A percentile compares a stretch with the other conserved stretches of the same genome.
Evolutionary conservation across 2,888 invertebrate genomes (phyloP).

Genomic region (Herminia tarsipennalis): DNA sequence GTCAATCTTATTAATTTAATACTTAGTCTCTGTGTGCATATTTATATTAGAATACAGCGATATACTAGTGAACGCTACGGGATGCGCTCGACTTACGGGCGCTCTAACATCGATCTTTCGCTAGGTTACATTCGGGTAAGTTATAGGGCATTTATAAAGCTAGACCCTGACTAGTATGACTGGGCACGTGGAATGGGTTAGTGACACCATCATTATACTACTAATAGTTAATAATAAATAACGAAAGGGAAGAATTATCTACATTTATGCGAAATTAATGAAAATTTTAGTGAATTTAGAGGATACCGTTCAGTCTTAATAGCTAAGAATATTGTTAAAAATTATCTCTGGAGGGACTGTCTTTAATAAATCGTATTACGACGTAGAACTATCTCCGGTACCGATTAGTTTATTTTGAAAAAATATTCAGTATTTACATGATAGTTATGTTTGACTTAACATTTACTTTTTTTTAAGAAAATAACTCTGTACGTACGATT

Average conservation of each 20-base stretch:
- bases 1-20: constrained; percentile 64
- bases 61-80: constrained; percentile 51
- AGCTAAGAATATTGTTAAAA: constrained; percentile 78
- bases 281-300: constrained; percentile 57
- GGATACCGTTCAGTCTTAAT: constrained; percentile 80
- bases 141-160: constrained; percentile 61
- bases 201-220: constrained; percentile 59
- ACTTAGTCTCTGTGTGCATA: constrained; percentile 62
- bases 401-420: constrained; percentile 63
- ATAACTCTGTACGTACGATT: constrained; percentile 57
- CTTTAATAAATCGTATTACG: constrained; percentile 69
- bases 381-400: constrained; percentile 67
- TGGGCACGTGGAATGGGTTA: constrained; percentile 79
- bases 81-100: constrained; percentile 23
- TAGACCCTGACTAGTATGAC: constrained; percentile 78
- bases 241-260: constrained; percentile 36
- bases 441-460: constrained; percentile 48
- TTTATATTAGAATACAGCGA: constrained; percentile 57
- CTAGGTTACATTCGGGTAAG: constrained; percentile 52
- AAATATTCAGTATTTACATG: constrained; percentile 71
- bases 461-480: constrained; percentile 60
- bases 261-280: constrained; percentile 46
- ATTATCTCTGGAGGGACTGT: constrained; percentile 80
- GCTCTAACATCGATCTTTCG: constrained; percentile 48
- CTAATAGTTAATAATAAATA: constrained; percentile 52